Percentiles rank a stretch among this genome's conserved stretches.
Conservation (phyloP, 2,797 vertebrate species). For the Discoglossus pictus region DNA sequence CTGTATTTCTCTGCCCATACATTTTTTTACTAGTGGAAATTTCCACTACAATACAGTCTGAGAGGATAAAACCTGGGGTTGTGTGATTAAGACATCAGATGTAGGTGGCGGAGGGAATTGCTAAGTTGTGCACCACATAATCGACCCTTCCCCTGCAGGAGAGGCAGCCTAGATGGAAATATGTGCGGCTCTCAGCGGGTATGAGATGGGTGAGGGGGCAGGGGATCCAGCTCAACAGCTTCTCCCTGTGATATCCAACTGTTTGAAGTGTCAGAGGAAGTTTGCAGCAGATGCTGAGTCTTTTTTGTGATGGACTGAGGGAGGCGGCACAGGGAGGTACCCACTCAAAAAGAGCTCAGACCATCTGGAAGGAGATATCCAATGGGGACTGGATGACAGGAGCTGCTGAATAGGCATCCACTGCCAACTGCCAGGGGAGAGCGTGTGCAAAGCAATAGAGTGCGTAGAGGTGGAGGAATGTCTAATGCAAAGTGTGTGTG, state of each 20-base stretch:
- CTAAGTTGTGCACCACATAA: background rate
- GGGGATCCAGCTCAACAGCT: constrained; percentile 8
- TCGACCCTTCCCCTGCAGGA: background rate
- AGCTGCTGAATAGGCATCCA: constrained; percentile 24
- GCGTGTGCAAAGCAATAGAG: constrained; percentile 7
- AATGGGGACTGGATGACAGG: constrained; percentile 19
- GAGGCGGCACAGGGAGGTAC: constrained; percentile 21
- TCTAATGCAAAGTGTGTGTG: background rate
- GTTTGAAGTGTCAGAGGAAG: constrained; percentile 44
- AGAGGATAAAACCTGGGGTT: too few relatives aligned
- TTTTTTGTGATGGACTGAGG: constrained; percentile 29
- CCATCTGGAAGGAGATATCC: constrained; percentile 45
- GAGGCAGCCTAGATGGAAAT: background rate
- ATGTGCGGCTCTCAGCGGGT: constrained; percentile 6
- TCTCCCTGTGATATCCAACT: constrained; percentile 25
- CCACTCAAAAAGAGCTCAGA: constrained; percentile 1
- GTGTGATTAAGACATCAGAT: constrained; percentile 6
- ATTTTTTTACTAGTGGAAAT: too few relatives aligned
- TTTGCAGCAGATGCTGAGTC: constrained; percentile 40
- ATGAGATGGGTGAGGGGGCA: background rate
- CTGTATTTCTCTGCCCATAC: too few relatives aligned
- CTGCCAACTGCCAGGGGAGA: constrained; percentile 12
- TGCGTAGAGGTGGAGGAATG: constrained; percentile 23
- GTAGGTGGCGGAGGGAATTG: background rate
- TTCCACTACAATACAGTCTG: too few relatives aligned